phyloP scores from a whole-genome alignment of 2,888 invertebrate genomes.

The Sarcophaga rosellei region DNA sequence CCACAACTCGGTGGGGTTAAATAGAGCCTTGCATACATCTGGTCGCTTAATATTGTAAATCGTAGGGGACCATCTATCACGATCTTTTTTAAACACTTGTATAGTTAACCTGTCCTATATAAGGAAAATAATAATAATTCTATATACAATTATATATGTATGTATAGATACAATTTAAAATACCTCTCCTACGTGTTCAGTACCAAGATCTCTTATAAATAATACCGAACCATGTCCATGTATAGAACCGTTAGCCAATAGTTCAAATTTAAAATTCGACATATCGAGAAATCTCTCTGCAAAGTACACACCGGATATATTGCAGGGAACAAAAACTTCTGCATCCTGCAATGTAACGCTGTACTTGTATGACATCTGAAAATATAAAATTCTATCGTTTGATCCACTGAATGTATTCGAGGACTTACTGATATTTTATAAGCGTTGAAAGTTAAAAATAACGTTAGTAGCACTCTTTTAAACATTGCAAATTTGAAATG shows the following conservation, averaged over 20 bases:
- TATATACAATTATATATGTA: neutral
- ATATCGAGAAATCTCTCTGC: neutral
- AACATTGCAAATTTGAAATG: neutral
- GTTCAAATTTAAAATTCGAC: neutral
- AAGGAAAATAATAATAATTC: neutral
- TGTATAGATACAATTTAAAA: neutral
- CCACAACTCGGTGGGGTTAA: neutral
- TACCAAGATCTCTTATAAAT: neutral
- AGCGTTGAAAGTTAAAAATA: neutral
- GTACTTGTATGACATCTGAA: neutral
- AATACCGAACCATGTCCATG: neutral
- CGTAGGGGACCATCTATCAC: neutral
- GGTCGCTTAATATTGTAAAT: neutral
- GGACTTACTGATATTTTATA: neutral
- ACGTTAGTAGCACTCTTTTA: neutral
- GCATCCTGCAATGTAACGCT: neutral
- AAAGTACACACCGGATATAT: neutral
- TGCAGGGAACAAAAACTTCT: neutral
- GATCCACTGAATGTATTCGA: neutral
- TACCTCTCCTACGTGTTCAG: neutral
- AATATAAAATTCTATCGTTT: neutral
- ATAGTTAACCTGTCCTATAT: neutral
- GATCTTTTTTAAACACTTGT: neutral
- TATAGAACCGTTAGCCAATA: neutral
- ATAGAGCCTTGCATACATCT: neutral